Evolutionary conservation across 1,140 invertebrate species (phyloP).

Genomic region (Patella vulgata): DNA sequence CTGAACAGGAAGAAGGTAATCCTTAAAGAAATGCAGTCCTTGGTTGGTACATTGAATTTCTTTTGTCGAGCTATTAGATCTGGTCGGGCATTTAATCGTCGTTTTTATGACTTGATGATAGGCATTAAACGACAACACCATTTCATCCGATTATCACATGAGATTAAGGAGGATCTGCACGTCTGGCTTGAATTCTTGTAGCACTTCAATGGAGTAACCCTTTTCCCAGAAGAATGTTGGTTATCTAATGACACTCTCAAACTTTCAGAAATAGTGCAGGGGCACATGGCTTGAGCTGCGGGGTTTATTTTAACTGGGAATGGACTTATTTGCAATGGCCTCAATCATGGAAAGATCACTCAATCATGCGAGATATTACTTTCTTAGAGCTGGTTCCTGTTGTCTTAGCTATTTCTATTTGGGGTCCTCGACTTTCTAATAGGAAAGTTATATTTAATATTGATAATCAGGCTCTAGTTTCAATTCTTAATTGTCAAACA

Average conservation of each 20-base stretch:
- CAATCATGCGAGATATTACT: conserved; percentile 20
- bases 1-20: conserved; percentile 6
- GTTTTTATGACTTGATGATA: conserved; percentile 16
- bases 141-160: conserved; percentile 18
- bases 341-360: conserved; percentile 4
- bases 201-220: conserved; percentile 27
- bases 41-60: conserved; percentile 34
- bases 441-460: too few species aligned
- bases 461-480: too few species aligned
- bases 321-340: conserved; percentile 24
- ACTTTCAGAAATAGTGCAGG: conserved; percentile 13
- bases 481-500: too few species aligned
- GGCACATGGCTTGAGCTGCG: not conserved
- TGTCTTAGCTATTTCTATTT: conserved; percentile 14
- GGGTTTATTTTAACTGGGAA: conserved; percentile 17
- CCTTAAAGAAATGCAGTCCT: conserved; percentile 28
- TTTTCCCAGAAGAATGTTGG: too few species aligned
- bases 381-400: conserved; percentile 31
- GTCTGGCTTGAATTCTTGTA: conserved; percentile 28
- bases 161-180: conserved; percentile 12
- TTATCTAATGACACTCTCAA: too few species aligned
- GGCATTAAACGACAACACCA: conserved; percentile 5
- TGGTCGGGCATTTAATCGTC: conserved; percentile 24
- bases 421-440: conserved; percentile 17
- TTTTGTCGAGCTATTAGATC: conserved; percentile 18